phyloP scores from a whole-genome alignment of 2,113 vertebrate species.

The Tetrax tetrax region DNA sequence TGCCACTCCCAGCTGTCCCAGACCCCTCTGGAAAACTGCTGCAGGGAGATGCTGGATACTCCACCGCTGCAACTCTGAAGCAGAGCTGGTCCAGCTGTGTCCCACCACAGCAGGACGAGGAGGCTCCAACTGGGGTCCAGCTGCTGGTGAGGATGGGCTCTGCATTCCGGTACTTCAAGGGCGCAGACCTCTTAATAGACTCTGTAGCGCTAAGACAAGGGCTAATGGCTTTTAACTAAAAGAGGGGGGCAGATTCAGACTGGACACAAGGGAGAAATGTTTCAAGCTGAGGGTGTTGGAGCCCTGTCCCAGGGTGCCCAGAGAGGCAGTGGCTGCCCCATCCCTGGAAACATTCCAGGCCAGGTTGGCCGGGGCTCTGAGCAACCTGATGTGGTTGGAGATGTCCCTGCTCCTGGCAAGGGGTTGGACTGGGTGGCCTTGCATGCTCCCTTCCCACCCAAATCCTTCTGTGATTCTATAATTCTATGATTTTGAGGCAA shows the following conservation, averaged over 20 bases:
- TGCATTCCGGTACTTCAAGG: background rate
- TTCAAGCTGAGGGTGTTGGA: accelerated
- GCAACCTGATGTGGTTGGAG: background rate
- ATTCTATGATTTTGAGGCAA: background rate
- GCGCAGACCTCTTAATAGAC: background rate
- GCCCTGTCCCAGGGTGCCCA: background rate
- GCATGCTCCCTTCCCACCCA: background rate
- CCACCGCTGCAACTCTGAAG: background rate
- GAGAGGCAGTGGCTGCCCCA: background rate
- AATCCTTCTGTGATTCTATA: accelerated
- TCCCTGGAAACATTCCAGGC: too few relatives aligned
- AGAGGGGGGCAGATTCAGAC: background rate
- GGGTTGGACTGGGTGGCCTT: accelerated
- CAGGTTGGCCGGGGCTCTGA: background rate
- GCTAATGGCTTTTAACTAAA: background rate
- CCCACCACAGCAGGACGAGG: background rate
- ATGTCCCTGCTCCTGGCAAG: background rate
- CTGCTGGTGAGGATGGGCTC: background rate
- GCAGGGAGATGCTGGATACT: background rate
- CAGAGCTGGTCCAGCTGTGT: background rate
- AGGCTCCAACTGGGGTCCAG: too few relatives aligned
- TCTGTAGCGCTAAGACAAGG: background rate
- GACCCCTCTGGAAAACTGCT: background rate
- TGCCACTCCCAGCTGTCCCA: background rate
- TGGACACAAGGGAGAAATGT: background rate